A percentile compares a stretch with the other conserved stretches of the same genome.
These are phyloP conservation scores for Helarctos malayanus DNA, from an alignment of 2,797 vertebrate genomes.

Conservation along the genomic window DNA sequence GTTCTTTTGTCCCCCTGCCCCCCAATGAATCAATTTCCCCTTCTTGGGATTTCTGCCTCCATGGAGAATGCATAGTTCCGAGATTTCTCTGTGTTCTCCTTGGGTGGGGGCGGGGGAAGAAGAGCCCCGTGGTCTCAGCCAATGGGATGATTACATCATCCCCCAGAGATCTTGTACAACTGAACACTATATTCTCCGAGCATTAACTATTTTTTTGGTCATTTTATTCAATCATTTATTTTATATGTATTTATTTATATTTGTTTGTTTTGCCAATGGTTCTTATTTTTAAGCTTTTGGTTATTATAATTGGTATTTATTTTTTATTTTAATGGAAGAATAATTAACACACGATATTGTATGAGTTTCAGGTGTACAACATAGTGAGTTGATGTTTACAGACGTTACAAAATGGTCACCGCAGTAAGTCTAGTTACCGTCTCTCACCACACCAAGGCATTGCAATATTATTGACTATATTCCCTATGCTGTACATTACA, in stretches of 20 bases:
- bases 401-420: neutral
- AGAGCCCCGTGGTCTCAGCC: neutral
- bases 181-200: neutral
- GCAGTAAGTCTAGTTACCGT: neutral
- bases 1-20: neutral
- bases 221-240: neutral
- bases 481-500: neutral
- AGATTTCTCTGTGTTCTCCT: constrained; percentile 47
- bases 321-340: neutral
- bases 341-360: neutral
- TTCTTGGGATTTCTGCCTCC: neutral
- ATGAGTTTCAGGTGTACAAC: neutral
- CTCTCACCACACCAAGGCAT: neutral
- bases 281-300: neutral
- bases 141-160: constrained; percentile 29
- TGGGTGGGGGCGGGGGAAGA: neutral
- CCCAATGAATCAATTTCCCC: neutral
- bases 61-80: neutral
- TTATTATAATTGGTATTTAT: neutral
- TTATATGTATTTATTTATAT: neutral
- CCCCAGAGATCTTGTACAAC: neutral
- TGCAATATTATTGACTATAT: neutral
- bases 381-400: neutral
- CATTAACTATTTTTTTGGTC: neutral
- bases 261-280: neutral